phyloP scores from a whole-genome alignment of 2,888 invertebrate genomes.

The Opisthograptis luteolata region DNA sequence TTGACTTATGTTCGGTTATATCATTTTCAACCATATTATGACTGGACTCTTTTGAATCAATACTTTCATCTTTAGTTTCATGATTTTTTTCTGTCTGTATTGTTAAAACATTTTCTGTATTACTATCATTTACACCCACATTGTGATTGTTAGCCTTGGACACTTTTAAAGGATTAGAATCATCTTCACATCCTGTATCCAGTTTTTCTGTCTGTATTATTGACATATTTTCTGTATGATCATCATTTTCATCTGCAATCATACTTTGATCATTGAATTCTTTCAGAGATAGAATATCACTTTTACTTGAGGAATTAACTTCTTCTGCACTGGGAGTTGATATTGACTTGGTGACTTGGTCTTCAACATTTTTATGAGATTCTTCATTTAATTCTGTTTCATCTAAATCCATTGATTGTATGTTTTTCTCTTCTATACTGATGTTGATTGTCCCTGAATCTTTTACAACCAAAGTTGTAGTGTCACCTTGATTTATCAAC shows the following conservation, averaged over 20 bases:
- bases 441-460: background rate
- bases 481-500: slow-evolving; percentile 18
- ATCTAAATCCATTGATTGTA: slow-evolving; percentile 1
- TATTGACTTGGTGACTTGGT: background rate
- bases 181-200: background rate
- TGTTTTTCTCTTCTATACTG: background rate
- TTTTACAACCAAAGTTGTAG: background rate
- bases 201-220: background rate
- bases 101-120: background rate
- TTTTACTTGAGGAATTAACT: no score
- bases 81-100: background rate
- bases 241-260: background rate
- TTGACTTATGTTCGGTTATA: no score
- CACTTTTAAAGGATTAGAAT: background rate
- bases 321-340: no score
- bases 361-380: background rate
- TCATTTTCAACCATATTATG: no score
- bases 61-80: no score
- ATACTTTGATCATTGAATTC: background rate
- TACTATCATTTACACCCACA: background rate
- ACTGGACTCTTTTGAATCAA: no score
- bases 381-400: no score
- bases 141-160: background rate
- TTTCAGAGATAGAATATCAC: background rate
- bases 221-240: background rate